phyloP scores from a whole-genome alignment of 2,888 invertebrate genomes.

The Sylvicola fuscatus region DNA sequence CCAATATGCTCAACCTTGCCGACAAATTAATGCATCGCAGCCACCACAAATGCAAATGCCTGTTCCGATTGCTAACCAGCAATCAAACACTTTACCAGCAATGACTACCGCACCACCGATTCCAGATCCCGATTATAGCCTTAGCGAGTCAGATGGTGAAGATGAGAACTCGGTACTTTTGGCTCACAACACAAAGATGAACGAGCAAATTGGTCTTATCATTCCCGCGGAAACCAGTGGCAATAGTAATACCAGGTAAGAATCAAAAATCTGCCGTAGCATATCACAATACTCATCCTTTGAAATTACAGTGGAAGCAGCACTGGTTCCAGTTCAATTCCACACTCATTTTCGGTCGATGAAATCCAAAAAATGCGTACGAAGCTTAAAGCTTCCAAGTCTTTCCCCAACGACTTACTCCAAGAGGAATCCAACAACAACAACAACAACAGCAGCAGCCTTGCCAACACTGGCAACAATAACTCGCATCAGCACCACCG shows the following conservation, averaged over 20 bases:
- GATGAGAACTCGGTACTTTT: conserved; percentile 29
- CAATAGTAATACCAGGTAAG: conserved; percentile 49
- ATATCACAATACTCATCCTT: neutral
- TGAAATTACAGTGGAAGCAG: conserved; percentile 38
- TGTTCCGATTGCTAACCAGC: conserved; percentile 23
- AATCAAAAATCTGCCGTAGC: conserved; percentile 2
- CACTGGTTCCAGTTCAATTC: conserved; percentile 53
- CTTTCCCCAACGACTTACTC: conserved; percentile 65
- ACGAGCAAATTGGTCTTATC: conserved; percentile 31
- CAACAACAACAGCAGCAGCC: conserved; percentile 3
- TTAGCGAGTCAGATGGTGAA: conserved; percentile 67
- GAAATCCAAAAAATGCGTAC: conserved; percentile 75
- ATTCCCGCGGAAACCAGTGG: conserved; percentile 44
- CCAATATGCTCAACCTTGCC: conserved; percentile 29
- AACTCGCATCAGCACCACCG: neutral
- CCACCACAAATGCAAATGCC: conserved; percentile 16
- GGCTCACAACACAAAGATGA: conserved; percentile 27
- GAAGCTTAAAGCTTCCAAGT: conserved; percentile 66
- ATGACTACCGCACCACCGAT: conserved; percentile 47
- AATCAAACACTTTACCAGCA: conserved; percentile 21
- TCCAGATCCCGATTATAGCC: conserved; percentile 79
- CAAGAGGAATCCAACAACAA: conserved; percentile 9
- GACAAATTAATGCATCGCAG: conserved; percentile 11
- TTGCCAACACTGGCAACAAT: conserved; percentile 2
- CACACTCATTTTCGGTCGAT: conserved; percentile 72